Conservation (phyloP, 2,888 invertebrate genomes). For the Atherix ibis region DNA sequence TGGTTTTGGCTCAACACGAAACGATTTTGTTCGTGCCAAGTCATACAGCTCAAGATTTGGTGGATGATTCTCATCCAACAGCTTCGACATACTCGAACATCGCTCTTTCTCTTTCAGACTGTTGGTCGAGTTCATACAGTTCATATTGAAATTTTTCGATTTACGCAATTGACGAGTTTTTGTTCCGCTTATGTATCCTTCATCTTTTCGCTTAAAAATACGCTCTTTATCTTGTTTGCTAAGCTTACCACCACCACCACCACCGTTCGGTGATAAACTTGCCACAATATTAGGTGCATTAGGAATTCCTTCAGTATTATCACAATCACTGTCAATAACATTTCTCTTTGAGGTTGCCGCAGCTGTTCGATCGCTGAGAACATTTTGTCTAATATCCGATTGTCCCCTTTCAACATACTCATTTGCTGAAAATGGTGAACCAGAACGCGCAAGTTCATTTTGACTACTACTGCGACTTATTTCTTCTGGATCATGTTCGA, state of each 20-base stretch:
- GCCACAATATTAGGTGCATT: no score
- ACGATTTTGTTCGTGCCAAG: conserved; percentile 74
- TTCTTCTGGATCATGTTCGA: conserved; percentile 77
- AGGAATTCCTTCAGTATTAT: no score
- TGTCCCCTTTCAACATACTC: conserved; percentile 7
- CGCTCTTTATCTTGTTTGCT: conserved; percentile 32
- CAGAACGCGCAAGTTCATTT: conserved; percentile 26
- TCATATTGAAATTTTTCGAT: conserved; percentile 34
- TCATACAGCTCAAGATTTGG: conserved; percentile 39
- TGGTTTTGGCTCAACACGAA: conserved; percentile 44
- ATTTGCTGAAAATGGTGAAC: conserved; percentile 28
- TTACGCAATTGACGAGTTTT: conserved; percentile 44
- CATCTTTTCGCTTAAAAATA: conserved; percentile 28
- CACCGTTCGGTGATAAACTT: no score
- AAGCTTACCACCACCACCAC: conserved; percentile 28
- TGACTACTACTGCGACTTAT: conserved; percentile 39
- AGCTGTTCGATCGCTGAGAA: conserved; percentile 1
- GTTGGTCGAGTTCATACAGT: conserved; percentile 18
- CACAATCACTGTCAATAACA: conserved; percentile 31
- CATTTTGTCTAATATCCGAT: conserved; percentile 1
- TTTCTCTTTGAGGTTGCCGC: no score
- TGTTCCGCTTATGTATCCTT: conserved; percentile 40
- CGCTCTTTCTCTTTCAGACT: conserved; percentile 56
- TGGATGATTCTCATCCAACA: conserved; percentile 52
- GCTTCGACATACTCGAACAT: conserved; percentile 71